Conservation (phyloP, 92 coral and sea anemone genomes). For the Epizoanthus fatuus region DNA sequence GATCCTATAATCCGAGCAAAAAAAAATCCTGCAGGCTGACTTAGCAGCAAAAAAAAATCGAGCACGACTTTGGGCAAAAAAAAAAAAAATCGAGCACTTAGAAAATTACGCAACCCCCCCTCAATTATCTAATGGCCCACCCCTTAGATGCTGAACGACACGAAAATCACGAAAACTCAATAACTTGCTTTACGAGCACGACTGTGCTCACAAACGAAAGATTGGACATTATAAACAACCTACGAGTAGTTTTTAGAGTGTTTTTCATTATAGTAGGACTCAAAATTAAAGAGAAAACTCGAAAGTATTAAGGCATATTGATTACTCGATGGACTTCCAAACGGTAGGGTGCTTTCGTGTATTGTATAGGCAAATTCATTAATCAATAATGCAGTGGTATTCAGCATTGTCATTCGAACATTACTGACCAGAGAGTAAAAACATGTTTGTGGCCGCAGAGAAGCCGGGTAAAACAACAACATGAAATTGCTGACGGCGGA, state of each 20-base stretch:
- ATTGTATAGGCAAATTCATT: conserved; percentile 52
- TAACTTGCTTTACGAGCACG: neutral
- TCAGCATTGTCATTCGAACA: conserved; percentile 16
- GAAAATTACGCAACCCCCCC: no score
- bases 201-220: neutral
- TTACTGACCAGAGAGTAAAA: conserved; percentile 19
- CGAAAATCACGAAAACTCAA: conserved; percentile 23
- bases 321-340: conserved; percentile 6
- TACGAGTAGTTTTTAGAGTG: conserved; percentile 14
- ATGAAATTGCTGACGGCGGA: neutral
- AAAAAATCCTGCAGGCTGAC: no score
- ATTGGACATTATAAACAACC: neutral
- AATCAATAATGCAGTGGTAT: conserved; percentile 48
- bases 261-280: neutral
- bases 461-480: neutral
- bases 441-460: conserved; percentile 27
- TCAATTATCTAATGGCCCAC: no score
- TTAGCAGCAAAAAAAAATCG: no score
- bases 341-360: conserved; percentile 32
- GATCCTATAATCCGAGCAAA: no score
- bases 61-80: no score
- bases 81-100: no score
- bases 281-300: conserved; percentile 17
- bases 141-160: conserved; percentile 26
- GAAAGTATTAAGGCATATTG: conserved; percentile 23